phyloP scores from a whole-genome alignment of 2,113 vertebrate genomes.

The Dinomys branickii region DNA sequence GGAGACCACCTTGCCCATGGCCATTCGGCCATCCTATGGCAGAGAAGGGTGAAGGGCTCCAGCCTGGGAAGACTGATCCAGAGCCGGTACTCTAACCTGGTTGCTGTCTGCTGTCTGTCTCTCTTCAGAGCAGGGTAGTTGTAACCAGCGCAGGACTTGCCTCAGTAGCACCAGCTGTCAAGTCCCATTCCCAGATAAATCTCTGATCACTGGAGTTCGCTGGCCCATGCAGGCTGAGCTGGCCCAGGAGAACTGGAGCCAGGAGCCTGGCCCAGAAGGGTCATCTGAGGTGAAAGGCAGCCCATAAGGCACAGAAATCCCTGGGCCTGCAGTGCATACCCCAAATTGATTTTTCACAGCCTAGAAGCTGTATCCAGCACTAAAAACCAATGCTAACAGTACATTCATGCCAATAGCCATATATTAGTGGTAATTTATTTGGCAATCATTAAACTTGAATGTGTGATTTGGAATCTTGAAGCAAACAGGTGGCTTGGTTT shows the following conservation, averaged over 20 bases:
- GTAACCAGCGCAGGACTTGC: background rate
- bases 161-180: background rate
- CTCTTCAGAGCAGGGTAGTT: background rate
- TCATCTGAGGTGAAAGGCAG: background rate
- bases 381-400: background rate
- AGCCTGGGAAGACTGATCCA: background rate
- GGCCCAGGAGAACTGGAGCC: background rate
- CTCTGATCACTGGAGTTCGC: background rate
- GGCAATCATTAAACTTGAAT: background rate
- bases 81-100: background rate
- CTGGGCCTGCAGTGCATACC: background rate
- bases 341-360: background rate
- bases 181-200: background rate
- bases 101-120: too few species aligned
- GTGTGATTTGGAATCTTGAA: background rate
- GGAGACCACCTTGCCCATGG: background rate
- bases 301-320: background rate
- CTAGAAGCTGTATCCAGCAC: background rate
- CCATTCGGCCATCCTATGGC: background rate
- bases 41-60: background rate
- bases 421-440: background rate
- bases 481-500: background rate
- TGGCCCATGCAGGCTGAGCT: background rate
- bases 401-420: background rate
- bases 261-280: background rate